These are phyloP conservation scores for Aphodius granarius DNA, from an alignment of 2,888 invertebrate species.

Conservation along the genomic window DNA sequence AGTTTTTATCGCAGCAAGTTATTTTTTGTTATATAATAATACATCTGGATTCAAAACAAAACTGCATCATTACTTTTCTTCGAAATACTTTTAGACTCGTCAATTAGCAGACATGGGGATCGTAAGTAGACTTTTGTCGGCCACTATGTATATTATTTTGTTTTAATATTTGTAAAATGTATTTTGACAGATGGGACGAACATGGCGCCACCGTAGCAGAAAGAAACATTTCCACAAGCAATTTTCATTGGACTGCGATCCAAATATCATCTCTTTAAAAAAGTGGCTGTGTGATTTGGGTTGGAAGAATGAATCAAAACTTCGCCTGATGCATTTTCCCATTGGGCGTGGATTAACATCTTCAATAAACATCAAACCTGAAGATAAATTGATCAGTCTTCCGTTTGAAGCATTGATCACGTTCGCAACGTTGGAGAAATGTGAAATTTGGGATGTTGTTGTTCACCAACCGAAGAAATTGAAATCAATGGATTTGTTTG, in stretches of 20 bases:
- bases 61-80: no score
- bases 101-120: no score
- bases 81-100: no score
- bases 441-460: slow-evolving; percentile 40
- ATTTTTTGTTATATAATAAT: no score
- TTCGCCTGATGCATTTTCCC: slow-evolving; percentile 63
- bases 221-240: slow-evolving; percentile 39
- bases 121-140: no score
- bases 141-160: not conserved
- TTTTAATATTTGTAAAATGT: slow-evolving; percentile 3
- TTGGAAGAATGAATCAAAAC: slow-evolving; percentile 60
- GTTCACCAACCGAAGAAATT: slow-evolving; percentile 43
- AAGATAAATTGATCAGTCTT: slow-evolving; percentile 64
- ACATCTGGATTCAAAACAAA: no score
- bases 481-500: slow-evolving; percentile 71
- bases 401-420: slow-evolving; percentile 64
- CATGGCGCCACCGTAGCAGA: slow-evolving; percentile 51
- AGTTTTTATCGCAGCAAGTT: not conserved
- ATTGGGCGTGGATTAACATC: slow-evolving; percentile 79
- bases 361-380: slow-evolving; percentile 57
- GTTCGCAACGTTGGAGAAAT: slow-evolving; percentile 53
- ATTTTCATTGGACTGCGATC: slow-evolving; percentile 47
- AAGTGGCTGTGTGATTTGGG: slow-evolving; percentile 59
- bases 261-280: slow-evolving; percentile 56
- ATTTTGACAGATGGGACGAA: slow-evolving; percentile 56